Evolutionary conservation across 2,113 vertebrate genomes (phyloP).

Genomic region (Coturnix japonica): DNA sequence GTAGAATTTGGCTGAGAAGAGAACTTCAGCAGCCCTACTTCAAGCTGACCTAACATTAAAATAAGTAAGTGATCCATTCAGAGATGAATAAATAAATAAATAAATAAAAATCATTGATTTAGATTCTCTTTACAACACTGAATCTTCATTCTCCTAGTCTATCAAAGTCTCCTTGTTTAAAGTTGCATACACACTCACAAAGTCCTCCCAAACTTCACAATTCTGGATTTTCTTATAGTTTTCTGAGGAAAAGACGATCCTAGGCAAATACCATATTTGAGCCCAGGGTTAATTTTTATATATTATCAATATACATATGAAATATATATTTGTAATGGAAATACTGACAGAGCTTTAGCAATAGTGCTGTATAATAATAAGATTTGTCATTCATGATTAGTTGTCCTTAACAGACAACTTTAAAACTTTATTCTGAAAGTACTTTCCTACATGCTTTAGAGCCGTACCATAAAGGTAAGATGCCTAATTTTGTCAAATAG

Average conservation of each 20-base stretch:
- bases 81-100: no score
- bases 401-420: constrained; percentile 3
- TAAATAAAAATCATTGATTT: no score
- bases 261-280: constrained; percentile 11
- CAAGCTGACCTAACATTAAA: not conserved
- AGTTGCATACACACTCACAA: not conserved
- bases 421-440: constrained; percentile 64
- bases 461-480: constrained; percentile 41
- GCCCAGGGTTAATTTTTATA: constrained; percentile 22
- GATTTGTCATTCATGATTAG: constrained; percentile 61
- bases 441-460: constrained; percentile 55
- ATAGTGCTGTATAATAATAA: constrained; percentile 45
- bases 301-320: constrained; percentile 31
- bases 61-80: not conserved
- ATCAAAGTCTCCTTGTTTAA: not conserved
- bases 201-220: not conserved
- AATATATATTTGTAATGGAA: constrained; percentile 51
- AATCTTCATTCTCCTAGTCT: not conserved
- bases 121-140: not conserved
- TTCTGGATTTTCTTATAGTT: not conserved
- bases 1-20: not conserved
- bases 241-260: not conserved
- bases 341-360: constrained; percentile 42
- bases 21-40: not conserved
- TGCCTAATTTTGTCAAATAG: constrained; percentile 52